phyloP scores from a whole-genome alignment of 2,113 vertebrate genomes.

The Falco punctatus region DNA sequence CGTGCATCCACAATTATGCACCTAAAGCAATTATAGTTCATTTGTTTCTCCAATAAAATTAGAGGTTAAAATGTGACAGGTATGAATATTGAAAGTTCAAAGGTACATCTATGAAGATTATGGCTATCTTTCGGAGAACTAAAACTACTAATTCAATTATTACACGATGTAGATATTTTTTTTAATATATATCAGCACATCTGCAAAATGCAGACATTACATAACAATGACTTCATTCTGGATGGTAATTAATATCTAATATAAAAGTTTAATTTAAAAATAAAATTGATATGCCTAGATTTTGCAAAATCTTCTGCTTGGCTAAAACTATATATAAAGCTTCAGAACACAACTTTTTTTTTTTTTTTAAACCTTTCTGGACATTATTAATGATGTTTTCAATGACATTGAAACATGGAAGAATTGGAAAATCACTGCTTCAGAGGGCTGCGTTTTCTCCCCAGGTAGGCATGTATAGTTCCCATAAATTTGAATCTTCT shows the following conservation, averaged over 20 bases:
- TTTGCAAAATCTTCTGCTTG: not conserved
- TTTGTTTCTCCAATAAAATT: not conserved
- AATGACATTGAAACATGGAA: not conserved
- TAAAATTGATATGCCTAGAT: not conserved
- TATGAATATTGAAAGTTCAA: not conserved
- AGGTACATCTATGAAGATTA: not conserved
- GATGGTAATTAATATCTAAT: not conserved
- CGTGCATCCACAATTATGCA: not conserved
- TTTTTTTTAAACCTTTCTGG: not conserved
- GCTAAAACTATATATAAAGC: not conserved
- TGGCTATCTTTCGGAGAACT: not conserved
- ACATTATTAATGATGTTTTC: not conserved
- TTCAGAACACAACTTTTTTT: not conserved
- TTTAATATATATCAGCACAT: not conserved
- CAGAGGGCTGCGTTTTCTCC: not conserved
- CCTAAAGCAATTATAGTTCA: not conserved
- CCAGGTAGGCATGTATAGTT: not conserved
- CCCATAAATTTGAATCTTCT: not conserved
- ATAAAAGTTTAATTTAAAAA: not conserved
- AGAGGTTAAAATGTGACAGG: not conserved
- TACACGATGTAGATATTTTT: not conserved
- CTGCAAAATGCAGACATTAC: not conserved
- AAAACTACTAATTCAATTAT: not conserved
- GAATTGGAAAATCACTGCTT: not conserved
- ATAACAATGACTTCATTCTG: not conserved